Evolutionary conservation across 2,888 invertebrate species (phyloP).

Genomic region (Parnassius apollo): DNA sequence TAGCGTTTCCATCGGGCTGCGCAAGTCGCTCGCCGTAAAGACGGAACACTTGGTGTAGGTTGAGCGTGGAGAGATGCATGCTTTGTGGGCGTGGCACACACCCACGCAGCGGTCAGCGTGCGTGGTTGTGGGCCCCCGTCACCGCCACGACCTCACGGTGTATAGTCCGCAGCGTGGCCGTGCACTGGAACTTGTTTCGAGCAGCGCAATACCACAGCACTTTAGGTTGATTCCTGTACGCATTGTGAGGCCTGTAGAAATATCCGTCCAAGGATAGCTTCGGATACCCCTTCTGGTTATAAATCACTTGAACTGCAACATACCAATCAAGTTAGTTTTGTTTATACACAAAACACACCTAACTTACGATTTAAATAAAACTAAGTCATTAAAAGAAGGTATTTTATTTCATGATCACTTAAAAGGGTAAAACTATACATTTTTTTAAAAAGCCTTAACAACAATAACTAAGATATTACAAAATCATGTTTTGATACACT

Average conservation of each 20-base stretch:
- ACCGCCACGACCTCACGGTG: constrained; percentile 58
- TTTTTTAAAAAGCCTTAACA: background rate
- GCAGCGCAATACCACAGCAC: constrained; percentile 70
- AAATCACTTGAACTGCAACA: constrained; percentile 63
- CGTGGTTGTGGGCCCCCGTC: constrained; percentile 60
- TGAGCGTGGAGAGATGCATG: constrained; percentile 32
- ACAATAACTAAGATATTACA: background rate
- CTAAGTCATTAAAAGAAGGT: constrained; percentile 1
- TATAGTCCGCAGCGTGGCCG: constrained; percentile 60
- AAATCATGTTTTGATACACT: background rate
- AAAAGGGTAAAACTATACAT: background rate
- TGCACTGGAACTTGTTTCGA: constrained; percentile 59
- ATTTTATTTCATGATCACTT: constrained; percentile 1
- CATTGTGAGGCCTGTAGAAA: constrained; percentile 69
- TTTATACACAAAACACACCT: background rate
- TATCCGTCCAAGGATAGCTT: constrained; percentile 64
- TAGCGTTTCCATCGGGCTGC: constrained; percentile 25
- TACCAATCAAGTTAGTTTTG: constrained; percentile 29
- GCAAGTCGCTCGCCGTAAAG: constrained; percentile 49
- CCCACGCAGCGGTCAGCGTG: constrained; percentile 45
- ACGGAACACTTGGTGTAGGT: constrained; percentile 45
- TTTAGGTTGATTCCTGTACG: constrained; percentile 66
- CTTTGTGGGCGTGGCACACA: constrained; percentile 34
- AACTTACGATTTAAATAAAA: constrained; percentile 11
- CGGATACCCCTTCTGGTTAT: constrained; percentile 63